Percentiles rank a stretch among this genome's conserved stretches.
Conservation (phyloP, 2,797 vertebrate genomes). For the Diglossa cyanea region DNA sequence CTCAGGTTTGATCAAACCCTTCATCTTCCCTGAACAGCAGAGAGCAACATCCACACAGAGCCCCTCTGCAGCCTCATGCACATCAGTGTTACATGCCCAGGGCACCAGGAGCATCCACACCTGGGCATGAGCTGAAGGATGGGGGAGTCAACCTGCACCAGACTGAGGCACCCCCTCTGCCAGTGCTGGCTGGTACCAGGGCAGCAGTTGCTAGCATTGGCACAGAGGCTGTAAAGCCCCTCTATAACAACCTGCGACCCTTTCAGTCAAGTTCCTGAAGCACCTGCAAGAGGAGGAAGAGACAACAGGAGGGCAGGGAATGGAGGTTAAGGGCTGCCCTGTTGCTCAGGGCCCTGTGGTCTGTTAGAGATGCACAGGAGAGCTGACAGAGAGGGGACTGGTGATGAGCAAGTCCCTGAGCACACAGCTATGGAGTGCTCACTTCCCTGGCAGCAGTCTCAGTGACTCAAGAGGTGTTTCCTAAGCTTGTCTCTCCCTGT, state of each 20-base stretch:
- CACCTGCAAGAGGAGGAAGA: background rate
- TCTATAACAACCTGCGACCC: background rate
- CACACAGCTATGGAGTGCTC: background rate
- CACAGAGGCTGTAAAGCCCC: background rate
- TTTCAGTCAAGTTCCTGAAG: background rate
- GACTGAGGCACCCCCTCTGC: background rate
- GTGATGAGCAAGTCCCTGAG: background rate
- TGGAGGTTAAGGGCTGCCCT: fast-evolving
- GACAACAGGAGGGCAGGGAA: background rate
- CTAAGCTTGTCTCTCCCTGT: background rate
- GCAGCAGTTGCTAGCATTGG: background rate
- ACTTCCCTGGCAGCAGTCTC: background rate
- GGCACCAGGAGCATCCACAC: background rate
- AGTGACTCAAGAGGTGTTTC: background rate
- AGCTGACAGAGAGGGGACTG: background rate
- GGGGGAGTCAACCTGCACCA: fast-evolving
- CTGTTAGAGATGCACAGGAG: background rate
- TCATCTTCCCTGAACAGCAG: background rate
- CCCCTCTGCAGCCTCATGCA: background rate
- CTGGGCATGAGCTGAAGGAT: fast-evolving
- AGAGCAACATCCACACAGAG: background rate
- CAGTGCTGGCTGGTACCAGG: background rate
- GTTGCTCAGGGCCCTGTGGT: background rate
- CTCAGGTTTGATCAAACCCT: background rate
- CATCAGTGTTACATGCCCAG: background rate